Evolutionary conservation across 1,140 invertebrate genomes (phyloP), one percentile per base, ranked within the genome.

Genomic region (Dolichoris vasculosae): DNA sequence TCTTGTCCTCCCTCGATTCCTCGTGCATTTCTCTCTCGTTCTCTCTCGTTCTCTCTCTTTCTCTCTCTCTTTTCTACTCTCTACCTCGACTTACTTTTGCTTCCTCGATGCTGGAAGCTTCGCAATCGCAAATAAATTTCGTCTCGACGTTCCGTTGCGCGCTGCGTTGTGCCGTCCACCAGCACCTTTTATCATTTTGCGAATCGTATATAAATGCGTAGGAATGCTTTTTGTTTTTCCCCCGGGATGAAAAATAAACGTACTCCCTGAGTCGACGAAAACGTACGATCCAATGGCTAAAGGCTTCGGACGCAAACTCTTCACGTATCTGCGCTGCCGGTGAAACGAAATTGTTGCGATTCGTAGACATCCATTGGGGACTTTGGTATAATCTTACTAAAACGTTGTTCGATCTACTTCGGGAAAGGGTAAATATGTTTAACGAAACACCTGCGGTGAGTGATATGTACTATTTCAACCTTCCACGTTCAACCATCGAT

Each of bases 91-190:
- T 85, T 85, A 85, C 84, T 85, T 81, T 82, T 75, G 83, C 83
- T 86, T 86, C 84, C 84, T 86, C 84, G 84, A 86, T 86, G 80
- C 84, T 86, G 84, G 84, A 86, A 86, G 84, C 80, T 55, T 75
- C 32, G 79, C 84, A 86, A 86, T 86, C 79, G 84, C 84, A 82
- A 86, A 86, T 86, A 86, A 82, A 86, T 85, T 82, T 82, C 78
- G 30, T 11, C 67, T 26, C 83, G 77, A 85, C 83, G 83, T 77
- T 78, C 59, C 73, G 51, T 63, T 67, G 71, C 82, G 51, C 40
- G 63, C 82, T n/a, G 80, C n/a, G 38, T 43, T 40, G 71, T 43
- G 40, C 43, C 59, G 55, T 71, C 64, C 76, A n/a, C 83, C 64
- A 63, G 32, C 71, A 55, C 79, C 73, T 78, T 82, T 86, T 86